These are phyloP conservation scores for Furcula furcula DNA, from an alignment of 2,888 invertebrate genomes.

Conservation along the genomic window DNA sequence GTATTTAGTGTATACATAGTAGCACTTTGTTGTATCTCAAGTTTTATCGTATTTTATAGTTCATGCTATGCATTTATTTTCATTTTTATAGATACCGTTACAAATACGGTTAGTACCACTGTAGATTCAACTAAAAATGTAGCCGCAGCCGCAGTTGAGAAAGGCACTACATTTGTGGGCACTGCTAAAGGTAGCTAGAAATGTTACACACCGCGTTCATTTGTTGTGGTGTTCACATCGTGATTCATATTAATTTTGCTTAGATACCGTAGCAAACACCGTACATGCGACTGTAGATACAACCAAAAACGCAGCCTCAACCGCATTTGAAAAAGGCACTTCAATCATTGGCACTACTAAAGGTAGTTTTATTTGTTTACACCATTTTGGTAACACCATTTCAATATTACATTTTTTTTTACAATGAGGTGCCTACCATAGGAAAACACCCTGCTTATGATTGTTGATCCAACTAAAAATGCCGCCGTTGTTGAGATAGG, in stretches of 20 bases:
- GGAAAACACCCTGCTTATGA: slow-evolving; percentile 34
- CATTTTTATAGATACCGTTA: slow-evolving; percentile 34
- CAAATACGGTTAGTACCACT: slow-evolving; percentile 34
- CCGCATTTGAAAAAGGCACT: slow-evolving; percentile 42
- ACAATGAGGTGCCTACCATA: slow-evolving; percentile 41
- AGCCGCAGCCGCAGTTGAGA: slow-evolving; percentile 36
- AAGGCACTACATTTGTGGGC: slow-evolving; percentile 35
- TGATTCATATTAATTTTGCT: slow-evolving; percentile 8
- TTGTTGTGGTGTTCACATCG: slow-evolving; percentile 1
- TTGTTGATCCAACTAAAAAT: slow-evolving; percentile 50
- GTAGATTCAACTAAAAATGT: slow-evolving; percentile 45
- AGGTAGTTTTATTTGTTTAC: slow-evolving; percentile 26
- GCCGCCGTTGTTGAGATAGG: slow-evolving; percentile 45
- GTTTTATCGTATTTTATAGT: too few relatives aligned
- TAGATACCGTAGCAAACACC: slow-evolving; percentile 39
- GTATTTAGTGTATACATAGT: too few relatives aligned
- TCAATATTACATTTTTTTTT: slow-evolving; percentile 9
- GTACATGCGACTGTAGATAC: slow-evolving; percentile 34
- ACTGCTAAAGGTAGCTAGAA: slow-evolving; percentile 40
- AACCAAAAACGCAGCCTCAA: slow-evolving; percentile 38
- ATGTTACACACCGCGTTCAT: neutral
- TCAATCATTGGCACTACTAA: slow-evolving; percentile 42
- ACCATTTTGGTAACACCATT: neutral
- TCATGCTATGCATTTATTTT: neutral
- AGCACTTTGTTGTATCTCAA: too few relatives aligned